Base-by-base conservation (phyloP, 2,797 vertebrate species). In the Pantherophis vulpinus region DNA sequence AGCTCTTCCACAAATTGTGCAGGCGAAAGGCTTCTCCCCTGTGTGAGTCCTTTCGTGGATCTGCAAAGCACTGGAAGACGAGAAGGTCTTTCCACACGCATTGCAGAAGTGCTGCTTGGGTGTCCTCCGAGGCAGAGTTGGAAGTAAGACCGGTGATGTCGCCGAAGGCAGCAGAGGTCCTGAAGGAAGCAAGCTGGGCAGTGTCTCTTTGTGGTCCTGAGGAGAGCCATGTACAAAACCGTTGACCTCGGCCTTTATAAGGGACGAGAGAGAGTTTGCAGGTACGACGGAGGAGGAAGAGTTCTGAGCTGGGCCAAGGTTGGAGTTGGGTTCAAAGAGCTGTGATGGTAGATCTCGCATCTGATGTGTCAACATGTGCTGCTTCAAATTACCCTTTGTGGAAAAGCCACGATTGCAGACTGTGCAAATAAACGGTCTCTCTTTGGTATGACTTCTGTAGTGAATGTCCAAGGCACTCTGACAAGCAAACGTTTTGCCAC, bases 401-500 rank as follows among this genome's bases (percentile, higher is more conserved):
- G 99, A 99, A 98, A 99, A 99, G 98, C 99, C 99, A 96, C 99
- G 98, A 98, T 99, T 99, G 98, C 99, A 99, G 96, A 98, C 99
- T 98, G 99, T 99, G 98, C 99, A 99, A 99, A 99, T 99, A 98
- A 99, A 99, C 91, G 99, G 99, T 98, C 99, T 98, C 97, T 99
- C 99, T 99, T 99, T 99, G 99, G 99, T 99, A 99, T 99, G 99
- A 99, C 99, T 99, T 99, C 99, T 98, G 97, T 99, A 99, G 98
- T 99, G 99, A 98, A 99, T 99, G 98, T 99, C 99, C 99, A 99
- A 99, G 99, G 99, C 99, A 99, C 99, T 99, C 99, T 99, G 99
- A 99, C 99, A 99, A 97, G 99, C 99, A 97, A 99, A 99, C 87
- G 99, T 99, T 98, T 99, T 99, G 97, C 99, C 99, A 96, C 99